Conservation (phyloP, 2,797 vertebrate genomes). For the Prionace glauca region DNA sequence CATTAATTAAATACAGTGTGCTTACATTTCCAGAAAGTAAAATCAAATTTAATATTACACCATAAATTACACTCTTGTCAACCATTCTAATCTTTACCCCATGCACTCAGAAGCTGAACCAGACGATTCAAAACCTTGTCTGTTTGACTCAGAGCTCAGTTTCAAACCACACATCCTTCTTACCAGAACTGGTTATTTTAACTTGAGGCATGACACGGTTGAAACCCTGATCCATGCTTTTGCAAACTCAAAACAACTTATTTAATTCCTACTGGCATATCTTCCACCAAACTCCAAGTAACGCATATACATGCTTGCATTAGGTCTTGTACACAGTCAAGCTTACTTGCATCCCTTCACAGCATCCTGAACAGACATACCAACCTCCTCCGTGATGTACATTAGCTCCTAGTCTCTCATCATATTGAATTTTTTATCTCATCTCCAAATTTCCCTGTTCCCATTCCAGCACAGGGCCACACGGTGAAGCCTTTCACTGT, state of each 20-base stretch:
- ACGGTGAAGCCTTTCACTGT: no score
- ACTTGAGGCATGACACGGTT: neutral
- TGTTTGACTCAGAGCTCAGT: neutral
- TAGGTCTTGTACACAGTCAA: neutral
- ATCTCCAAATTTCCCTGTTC: neutral
- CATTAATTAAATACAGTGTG: neutral
- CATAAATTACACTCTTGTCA: neutral
- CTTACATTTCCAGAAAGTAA: neutral
- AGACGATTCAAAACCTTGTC: neutral
- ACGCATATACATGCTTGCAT: neutral
- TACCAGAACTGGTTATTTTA: neutral
- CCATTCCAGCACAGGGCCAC: neutral
- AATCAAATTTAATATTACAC: neutral
- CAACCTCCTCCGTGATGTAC: neutral
- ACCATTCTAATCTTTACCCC: neutral
- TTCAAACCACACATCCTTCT: neutral
- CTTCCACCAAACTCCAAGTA: neutral
- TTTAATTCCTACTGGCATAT: neutral
- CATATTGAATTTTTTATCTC: neutral
- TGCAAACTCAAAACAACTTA: neutral
- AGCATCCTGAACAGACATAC: neutral
- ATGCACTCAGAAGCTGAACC: neutral
- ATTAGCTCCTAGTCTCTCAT: neutral
- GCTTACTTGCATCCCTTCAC: neutral
- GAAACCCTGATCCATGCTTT: neutral